Percentiles rank a stretch among this genome's conserved stretches.
These are phyloP conservation scores for Peribatodes rhomboidaria DNA, from an alignment of 2,888 invertebrate species.

Conservation along the genomic window DNA sequence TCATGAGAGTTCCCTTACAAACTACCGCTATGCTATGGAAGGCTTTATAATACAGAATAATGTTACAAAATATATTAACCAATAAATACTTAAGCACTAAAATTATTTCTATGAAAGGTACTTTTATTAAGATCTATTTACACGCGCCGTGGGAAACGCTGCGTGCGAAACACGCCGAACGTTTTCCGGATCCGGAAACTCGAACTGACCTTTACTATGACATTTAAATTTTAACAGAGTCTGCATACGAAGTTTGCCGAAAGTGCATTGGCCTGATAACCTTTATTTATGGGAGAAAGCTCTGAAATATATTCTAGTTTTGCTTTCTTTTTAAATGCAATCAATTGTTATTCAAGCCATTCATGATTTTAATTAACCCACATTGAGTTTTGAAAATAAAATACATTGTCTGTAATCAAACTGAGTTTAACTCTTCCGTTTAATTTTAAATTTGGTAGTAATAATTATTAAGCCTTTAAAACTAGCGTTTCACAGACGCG, in stretches of 20 bases:
- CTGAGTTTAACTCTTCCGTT: background rate
- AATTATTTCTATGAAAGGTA: constrained; percentile 79
- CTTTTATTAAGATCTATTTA: constrained; percentile 76
- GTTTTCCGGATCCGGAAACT: constrained; percentile 27
- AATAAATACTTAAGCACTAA: constrained; percentile 83
- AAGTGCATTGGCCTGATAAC: constrained; percentile 47
- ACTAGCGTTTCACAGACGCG: constrained; percentile 67
- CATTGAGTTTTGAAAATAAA: constrained; percentile 17
- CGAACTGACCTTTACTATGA: constrained; percentile 38
- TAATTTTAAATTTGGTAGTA: background rate
- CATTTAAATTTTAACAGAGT: constrained; percentile 36
- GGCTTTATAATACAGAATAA: constrained; percentile 72
- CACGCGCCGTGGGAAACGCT: constrained; percentile 70
- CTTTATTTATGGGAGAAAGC: constrained; percentile 48
- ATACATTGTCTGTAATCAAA: too few relatives aligned
- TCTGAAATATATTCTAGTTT: constrained; percentile 46
- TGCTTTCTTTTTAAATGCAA: constrained; percentile 55
- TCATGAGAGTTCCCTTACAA: constrained; percentile 54
- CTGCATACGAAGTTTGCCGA: constrained; percentile 39
- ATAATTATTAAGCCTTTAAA: constrained; percentile 7
- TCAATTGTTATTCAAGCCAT: constrained; percentile 50
- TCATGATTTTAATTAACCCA: constrained; percentile 43
- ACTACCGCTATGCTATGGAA: constrained; percentile 55
- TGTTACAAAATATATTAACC: constrained; percentile 64
- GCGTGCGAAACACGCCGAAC: constrained; percentile 66